phyloP scores from a whole-genome alignment of 2,888 invertebrate species.

The Balanococcus diminutus region DNA sequence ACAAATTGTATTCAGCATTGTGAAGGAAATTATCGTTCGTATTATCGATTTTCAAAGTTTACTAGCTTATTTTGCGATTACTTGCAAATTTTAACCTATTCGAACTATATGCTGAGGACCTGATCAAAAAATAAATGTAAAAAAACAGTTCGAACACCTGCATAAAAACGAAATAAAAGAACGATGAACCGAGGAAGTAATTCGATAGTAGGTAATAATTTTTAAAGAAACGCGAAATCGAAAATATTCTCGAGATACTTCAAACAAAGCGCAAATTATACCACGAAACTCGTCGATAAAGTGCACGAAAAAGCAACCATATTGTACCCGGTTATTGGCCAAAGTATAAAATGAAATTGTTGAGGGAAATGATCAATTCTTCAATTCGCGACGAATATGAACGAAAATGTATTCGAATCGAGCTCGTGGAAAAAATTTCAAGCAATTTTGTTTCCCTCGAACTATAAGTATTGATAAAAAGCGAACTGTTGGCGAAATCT shows the following conservation, averaged over 20 bases:
- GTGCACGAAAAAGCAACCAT: not conserved
- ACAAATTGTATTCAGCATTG: not conserved
- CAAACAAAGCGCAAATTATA: not conserved
- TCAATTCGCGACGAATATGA: not conserved
- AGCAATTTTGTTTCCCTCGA: not conserved
- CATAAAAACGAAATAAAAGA: not conserved
- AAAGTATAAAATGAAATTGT: not conserved
- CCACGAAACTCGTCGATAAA: not conserved
- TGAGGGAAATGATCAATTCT: not conserved
- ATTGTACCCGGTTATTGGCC: not conserved
- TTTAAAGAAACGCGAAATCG: not conserved
- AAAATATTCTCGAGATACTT: not conserved
- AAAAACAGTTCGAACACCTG: too few relatives aligned
- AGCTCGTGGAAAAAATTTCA: not conserved
- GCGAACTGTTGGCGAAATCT: conserved; percentile 5
- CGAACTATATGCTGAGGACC: too few relatives aligned
- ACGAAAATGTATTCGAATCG: not conserved
- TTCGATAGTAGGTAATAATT: too few relatives aligned
- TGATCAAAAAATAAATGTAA: too few relatives aligned
- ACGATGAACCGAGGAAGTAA: not conserved
- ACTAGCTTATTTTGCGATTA: too few relatives aligned
- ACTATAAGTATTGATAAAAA: not conserved
- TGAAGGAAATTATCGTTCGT: not conserved
- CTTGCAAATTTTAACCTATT: not conserved
- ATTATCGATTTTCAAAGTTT: not conserved